Evolutionary conservation across 1,140 invertebrate species (phyloP), one percentile per base, ranked within the genome.

Genomic region (Camponotus vicinus): DNA sequence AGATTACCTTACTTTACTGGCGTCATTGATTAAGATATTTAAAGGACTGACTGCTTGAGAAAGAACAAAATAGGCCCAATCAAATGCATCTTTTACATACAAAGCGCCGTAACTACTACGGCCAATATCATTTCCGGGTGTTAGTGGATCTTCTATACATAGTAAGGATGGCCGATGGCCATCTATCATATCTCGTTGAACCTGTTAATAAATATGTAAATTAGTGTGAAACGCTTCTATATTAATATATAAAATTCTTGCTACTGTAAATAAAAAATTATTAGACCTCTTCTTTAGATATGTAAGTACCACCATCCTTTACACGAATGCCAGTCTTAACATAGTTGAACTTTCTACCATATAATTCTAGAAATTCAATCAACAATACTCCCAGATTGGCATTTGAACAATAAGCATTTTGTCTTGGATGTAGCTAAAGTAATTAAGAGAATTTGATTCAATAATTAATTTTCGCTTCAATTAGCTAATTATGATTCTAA

Each of bases 101-200:
- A 98, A 95, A 87, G 97, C 97, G 86, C 98, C 98, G 94, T 99
- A 99, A 91, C 98, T 99, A 95, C 98, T 99, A 86, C 98, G 97
- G n/a, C 99, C 99, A 94, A 99, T 99, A 94, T 99, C 98, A 95
- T 99, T 99, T 93, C 98, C 98, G 18, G 98, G 97, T 87, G 98
- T 98, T 27, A 99, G 95, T n/a, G 99, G 99, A 96, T 99, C 99
- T 96, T 99, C 98, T 90, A 99, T 99, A 94, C 98, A 99, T 42
- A 99, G 95, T 88, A 99, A 95, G 66, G 98, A 99, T 8, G 98
- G 98, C 76, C 98, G 95, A 95, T 99, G 98, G 3, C 98, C 98
- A 95, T 98, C 98, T 88, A 98, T 97, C 98, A 99, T 98, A 86
- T 98, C 98, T 93, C 97, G 97, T 93, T 98, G 97, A 94, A 98